Conservation (phyloP, 2,888 invertebrate genomes). For the Eristalinus aeneus region DNA sequence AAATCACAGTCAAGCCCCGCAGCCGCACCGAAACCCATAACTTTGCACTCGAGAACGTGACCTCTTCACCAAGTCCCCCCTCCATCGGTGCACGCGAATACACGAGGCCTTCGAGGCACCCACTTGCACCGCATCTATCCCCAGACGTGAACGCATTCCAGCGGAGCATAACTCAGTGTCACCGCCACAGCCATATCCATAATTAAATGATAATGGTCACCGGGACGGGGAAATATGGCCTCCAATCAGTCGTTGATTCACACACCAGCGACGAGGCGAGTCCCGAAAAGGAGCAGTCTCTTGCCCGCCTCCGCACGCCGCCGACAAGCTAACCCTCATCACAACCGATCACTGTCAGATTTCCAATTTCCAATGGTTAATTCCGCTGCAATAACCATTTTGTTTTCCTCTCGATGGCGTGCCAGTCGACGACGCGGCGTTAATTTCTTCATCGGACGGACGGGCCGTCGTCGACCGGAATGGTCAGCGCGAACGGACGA, state of each 20-base stretch:
- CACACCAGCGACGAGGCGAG: background rate
- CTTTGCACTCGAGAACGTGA: background rate
- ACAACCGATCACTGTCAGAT: constrained; percentile 67
- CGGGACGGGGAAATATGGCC: constrained; percentile 47
- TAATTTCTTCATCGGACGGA: constrained; percentile 63
- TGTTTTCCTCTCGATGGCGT: constrained; percentile 22
- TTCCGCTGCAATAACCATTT: constrained; percentile 64
- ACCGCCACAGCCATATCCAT: constrained; percentile 53
- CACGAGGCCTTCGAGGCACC: background rate
- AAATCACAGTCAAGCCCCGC: background rate
- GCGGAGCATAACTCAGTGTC: constrained; percentile 50
- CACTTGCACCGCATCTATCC: background rate
- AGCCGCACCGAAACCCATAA: background rate
- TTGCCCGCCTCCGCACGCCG: constrained; percentile 5
- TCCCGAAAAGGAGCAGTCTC: background rate
- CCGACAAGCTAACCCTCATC: constrained; percentile 51
- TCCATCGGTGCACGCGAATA: background rate
- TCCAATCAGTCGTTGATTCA: constrained; percentile 38
- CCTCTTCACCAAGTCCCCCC: background rate
- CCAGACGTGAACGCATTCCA: background rate
- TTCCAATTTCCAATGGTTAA: constrained; percentile 63
- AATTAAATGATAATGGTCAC: constrained; percentile 65
- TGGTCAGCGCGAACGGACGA: constrained; percentile 15
- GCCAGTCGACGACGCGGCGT: constrained; percentile 7
- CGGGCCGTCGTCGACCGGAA: background rate